Conservation (phyloP, 2,888 invertebrate species). For the Busseola fusca region DNA sequence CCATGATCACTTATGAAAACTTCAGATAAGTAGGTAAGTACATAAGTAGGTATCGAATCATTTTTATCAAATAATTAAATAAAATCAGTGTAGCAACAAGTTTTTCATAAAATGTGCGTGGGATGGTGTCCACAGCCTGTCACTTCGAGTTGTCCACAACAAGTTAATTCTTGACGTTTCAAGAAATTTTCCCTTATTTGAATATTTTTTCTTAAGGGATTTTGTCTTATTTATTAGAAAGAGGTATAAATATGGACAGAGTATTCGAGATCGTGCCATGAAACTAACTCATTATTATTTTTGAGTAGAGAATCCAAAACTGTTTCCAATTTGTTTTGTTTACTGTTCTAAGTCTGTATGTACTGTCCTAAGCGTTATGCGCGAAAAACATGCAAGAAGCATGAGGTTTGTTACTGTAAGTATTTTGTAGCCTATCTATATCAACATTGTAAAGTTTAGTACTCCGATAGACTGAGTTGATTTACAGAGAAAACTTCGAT, state of each 20-base stretch:
- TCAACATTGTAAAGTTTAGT: too few relatives aligned
- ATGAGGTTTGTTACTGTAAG: not conserved
- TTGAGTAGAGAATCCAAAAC: not conserved
- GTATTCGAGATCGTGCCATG: conserved; percentile 41
- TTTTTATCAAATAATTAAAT: conserved; percentile 3
- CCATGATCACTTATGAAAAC: not conserved
- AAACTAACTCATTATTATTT: conserved; percentile 9
- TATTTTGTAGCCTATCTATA: not conserved
- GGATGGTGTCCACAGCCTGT: conserved; percentile 68
- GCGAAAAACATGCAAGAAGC: not conserved
- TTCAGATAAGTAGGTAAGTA: not conserved
- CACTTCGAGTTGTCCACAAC: conserved; percentile 71
- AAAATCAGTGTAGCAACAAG: conserved; percentile 28
- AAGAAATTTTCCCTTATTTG: conserved; percentile 73
- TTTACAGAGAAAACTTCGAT: not conserved
- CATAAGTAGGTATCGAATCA: not conserved
- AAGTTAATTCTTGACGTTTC: conserved; percentile 65
- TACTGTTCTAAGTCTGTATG: too few relatives aligned
- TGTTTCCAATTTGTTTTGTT: not conserved
- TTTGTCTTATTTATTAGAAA: conserved; percentile 45
- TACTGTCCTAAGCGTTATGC: not conserved
- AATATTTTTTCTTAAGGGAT: conserved; percentile 69
- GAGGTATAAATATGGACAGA: conserved; percentile 38
- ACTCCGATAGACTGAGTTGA: not conserved
- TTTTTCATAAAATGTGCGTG: conserved; percentile 36